Percentiles rank a stretch among this genome's conserved stretches.
Conservation (phyloP, 2,113 vertebrate genomes). For the Halcyon senegalensis region DNA sequence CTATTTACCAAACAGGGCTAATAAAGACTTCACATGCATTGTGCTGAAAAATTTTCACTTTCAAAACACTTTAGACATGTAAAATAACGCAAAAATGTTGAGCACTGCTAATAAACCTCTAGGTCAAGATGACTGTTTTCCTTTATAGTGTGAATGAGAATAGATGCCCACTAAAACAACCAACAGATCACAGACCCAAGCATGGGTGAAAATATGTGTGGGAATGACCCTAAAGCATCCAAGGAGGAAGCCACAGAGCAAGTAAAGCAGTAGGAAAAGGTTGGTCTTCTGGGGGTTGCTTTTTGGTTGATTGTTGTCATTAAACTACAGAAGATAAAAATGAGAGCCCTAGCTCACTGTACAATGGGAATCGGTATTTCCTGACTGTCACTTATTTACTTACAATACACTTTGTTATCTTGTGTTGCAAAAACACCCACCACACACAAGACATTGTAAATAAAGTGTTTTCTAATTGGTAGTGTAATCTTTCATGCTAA, state of each 20-base stretch:
- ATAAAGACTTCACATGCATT: background rate
- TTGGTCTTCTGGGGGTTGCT: background rate
- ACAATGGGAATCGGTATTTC: background rate
- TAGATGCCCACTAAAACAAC: background rate
- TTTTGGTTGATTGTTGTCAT: background rate
- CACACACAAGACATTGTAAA: background rate
- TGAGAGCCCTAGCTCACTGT: background rate
- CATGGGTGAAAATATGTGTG: background rate
- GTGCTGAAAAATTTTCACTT: background rate
- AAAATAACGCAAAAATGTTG: background rate
- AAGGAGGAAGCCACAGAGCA: background rate
- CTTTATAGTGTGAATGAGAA: background rate
- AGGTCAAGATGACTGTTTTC: background rate
- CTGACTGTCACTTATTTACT: background rate
- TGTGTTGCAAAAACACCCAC: background rate
- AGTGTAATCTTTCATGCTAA: background rate
- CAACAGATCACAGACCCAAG: background rate
- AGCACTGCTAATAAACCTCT: background rate
- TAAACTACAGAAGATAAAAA: background rate
- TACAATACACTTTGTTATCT: background rate
- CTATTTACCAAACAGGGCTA: background rate
- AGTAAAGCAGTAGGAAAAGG: background rate
- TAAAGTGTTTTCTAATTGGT: background rate
- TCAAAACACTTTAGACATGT: background rate
- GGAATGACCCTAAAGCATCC: background rate